Percentiles rank a stretch among this genome's conserved stretches.
phyloP scores from a whole-genome alignment of 2,113 vertebrate species.

The Siphamia tubifer region DNA sequence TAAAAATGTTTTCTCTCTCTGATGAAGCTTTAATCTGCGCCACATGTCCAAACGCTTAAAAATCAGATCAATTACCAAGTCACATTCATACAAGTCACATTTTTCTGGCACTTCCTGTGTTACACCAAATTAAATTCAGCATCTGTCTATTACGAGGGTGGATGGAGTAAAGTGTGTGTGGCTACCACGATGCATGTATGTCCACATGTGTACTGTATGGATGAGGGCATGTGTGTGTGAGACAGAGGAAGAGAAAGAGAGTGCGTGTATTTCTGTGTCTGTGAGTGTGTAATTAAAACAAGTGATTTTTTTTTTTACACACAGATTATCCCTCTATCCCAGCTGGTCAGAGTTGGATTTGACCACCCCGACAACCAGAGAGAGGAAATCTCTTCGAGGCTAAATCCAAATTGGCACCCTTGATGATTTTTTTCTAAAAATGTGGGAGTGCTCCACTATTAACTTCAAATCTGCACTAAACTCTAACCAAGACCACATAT shows the following conservation, averaged over 20 bases:
- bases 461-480: constrained; percentile 11
- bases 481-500: neutral
- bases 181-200: constrained; percentile 6
- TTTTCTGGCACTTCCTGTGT: constrained; percentile 27
- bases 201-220: constrained; percentile 8
- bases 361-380: constrained; percentile 68
- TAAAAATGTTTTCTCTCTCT: constrained; percentile 53
- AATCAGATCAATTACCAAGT: constrained; percentile 76
- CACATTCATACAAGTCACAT: constrained; percentile 54
- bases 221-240: neutral
- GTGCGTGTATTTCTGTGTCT: constrained; percentile 43
- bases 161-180: neutral
- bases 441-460: constrained; percentile 15
- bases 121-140: constrained; percentile 52
- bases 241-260: constrained; percentile 5
- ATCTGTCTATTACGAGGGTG: constrained; percentile 42
- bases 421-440: constrained; percentile 48
- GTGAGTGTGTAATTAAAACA: constrained; percentile 80
- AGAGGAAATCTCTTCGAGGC: constrained; percentile 75
- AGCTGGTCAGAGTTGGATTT: constrained; percentile 81
- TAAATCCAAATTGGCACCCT: constrained; percentile 77
- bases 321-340: constrained; percentile 80
- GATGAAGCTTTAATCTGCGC: constrained; percentile 71
- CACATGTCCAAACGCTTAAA: constrained; percentile 73
- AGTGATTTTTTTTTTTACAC: constrained; percentile 73